Evolutionary conservation across 2,797 vertebrate genomes (phyloP), one percentile per base, ranked within the genome.

Genomic region (Fratercula arctica): DNA sequence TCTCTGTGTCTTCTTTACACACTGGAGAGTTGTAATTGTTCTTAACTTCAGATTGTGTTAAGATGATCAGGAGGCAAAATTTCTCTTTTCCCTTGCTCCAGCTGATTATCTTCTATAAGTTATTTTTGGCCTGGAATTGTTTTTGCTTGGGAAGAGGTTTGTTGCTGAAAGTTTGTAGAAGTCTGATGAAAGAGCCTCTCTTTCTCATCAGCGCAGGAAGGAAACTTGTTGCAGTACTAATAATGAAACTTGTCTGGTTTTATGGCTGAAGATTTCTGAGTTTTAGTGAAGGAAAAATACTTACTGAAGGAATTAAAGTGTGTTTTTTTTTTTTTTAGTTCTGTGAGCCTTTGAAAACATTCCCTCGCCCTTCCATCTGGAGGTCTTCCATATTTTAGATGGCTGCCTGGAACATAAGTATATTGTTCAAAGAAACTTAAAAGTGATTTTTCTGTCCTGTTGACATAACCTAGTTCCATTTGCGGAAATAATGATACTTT

Each of bases 261-360:
- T 93, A 67, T 16, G 29, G 45, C 61, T 88, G 73, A 93, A 86
- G 63, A 56, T 86, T 86, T 91, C 46, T 77, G 53, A 79, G 33
- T 78, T 95, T 61, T 82, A 92, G 56, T 78, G 37, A 88, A 91
- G 50, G 48, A 86, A 78, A 93, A 95, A 78, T 81, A 91, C 81
- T 90, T 94, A 82, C 56, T 63, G 43, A 88, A 78, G 73, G 54
- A 87, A 88, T 85, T 84, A 64, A 11, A 13, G 19, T 5, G 31
- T 43, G 20, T 11, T 23, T 66, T 41, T 90, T 83, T 35, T 35
- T 35, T 35, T 35, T 35, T 35, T 35, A 74, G 37, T 85, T 93
- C 53, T 66, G 13, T 39, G 54, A 93, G 41, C 53, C 28, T 91
- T 91, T 91, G 53, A 85, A 96, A 94, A 75, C 57, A 33, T 83